phyloP scores from a whole-genome alignment of 2,888 invertebrate genomes.

The Heterodera filipjevi region DNA sequence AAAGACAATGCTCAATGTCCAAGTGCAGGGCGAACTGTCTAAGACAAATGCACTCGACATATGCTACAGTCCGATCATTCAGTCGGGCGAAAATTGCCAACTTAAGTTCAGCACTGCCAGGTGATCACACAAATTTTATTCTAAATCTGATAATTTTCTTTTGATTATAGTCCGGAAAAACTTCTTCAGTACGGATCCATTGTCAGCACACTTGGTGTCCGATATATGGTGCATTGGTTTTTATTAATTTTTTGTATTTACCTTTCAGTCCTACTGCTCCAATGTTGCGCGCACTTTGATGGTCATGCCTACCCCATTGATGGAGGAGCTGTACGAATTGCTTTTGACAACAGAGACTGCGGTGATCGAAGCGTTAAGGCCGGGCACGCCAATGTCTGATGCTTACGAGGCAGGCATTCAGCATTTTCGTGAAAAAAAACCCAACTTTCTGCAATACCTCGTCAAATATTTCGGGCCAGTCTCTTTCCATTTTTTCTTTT shows the following conservation, averaged over 20 bases:
- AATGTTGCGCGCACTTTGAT: slow-evolving; percentile 93
- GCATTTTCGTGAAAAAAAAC: slow-evolving; percentile 83
- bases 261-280: slow-evolving; percentile 84
- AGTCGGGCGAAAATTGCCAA: slow-evolving; percentile 95
- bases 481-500: background rate
- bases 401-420: slow-evolving; percentile 84
- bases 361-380: slow-evolving; percentile 80
- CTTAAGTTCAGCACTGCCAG: slow-evolving; percentile 89
- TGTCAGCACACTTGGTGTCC: slow-evolving; percentile 78
- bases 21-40: slow-evolving; percentile 78
- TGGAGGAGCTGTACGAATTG: slow-evolving; percentile 81
- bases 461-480: slow-evolving; percentile 75
- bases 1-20: slow-evolving; percentile 88
- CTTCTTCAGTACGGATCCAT: slow-evolving; percentile 92
- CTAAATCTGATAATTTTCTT: background rate
- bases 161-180: slow-evolving; percentile 32
- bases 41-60: slow-evolving; percentile 78
- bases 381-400: slow-evolving; percentile 78
- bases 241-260: background rate
- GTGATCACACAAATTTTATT: slow-evolving; percentile 61
- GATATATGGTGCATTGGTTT: slow-evolving; percentile 23
- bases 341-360: slow-evolving; percentile 86
- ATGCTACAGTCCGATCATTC: slow-evolving; percentile 98
- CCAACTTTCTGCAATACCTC: slow-evolving; percentile 82
- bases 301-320: slow-evolving; percentile 82